phyloP scores from a whole-genome alignment of 2,888 invertebrate species.

The Cecidostiba fungosa region DNA sequence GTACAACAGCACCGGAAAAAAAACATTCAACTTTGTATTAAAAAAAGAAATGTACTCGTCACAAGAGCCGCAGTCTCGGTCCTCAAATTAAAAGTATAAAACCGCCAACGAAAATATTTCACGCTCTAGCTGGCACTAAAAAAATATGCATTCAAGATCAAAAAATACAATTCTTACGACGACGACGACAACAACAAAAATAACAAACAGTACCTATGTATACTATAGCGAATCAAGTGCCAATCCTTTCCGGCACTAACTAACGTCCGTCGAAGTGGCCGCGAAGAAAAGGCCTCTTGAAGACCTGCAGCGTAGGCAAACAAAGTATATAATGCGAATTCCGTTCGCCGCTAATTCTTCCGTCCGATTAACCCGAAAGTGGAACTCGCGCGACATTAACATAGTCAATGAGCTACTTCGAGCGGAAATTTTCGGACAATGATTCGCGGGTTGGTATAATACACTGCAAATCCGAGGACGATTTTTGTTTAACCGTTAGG shows the following conservation, averaged over 20 bases:
- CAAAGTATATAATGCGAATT: slow-evolving; percentile 16
- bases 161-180: not conserved
- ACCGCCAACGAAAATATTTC: slow-evolving; percentile 3
- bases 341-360: not conserved
- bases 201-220: not conserved
- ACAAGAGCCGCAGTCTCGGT: not conserved
- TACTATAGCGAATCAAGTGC: not conserved
- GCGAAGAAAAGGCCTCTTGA: slow-evolving; percentile 6
- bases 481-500: too few relatives aligned
- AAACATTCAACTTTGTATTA: too few relatives aligned
- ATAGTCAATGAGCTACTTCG: slow-evolving; percentile 20
- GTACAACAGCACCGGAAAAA: too few relatives aligned
- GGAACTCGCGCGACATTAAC: not conserved
- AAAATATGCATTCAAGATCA: too few relatives aligned
- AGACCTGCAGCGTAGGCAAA: not conserved
- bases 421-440: slow-evolving; percentile 35
- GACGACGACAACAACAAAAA: not conserved
- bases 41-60: not conserved
- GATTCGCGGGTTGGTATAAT: not conserved
- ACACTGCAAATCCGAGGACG: too few relatives aligned
- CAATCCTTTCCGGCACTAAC: not conserved
- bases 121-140: not conserved
- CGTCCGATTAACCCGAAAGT: not conserved
- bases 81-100: not conserved
- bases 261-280: not conserved